These are phyloP conservation scores for Melanerpes formicivorus DNA, from an alignment of 2,113 vertebrate species.

Conservation along the genomic window DNA sequence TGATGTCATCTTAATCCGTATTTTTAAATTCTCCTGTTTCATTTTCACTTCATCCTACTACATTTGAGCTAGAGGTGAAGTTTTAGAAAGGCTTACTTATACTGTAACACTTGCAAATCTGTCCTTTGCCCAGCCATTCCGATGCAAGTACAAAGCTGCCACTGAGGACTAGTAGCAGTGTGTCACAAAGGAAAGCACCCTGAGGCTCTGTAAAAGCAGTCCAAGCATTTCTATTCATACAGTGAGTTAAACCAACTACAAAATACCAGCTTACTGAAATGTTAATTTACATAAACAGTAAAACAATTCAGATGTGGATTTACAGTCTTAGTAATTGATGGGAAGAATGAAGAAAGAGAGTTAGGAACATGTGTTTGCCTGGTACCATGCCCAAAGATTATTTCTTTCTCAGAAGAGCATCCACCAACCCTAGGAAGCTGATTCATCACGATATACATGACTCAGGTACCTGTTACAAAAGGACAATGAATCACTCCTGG, in stretches of 20 bases:
- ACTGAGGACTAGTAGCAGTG: not conserved
- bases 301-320: not conserved
- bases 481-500: constrained; percentile 67
- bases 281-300: not conserved
- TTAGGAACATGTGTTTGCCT: not conserved
- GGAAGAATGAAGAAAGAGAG: not conserved
- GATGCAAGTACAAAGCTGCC: not conserved
- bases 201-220: not conserved
- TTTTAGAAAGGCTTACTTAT: not conserved
- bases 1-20: not conserved
- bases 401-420: not conserved
- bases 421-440: constrained; percentile 18
- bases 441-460: not conserved
- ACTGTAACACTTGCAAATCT: not conserved
- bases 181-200: not conserved
- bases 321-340: not conserved
- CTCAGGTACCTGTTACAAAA: constrained; percentile 61
- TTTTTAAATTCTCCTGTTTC: not conserved
- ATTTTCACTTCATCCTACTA: not conserved
- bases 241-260: not conserved
- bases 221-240: not conserved
- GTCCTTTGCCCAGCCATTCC: not conserved
- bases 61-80: not conserved
- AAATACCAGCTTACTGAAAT: not conserved
- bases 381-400: not conserved